These are phyloP conservation scores for Sylvia borin DNA, from an alignment of 2,797 vertebrate genomes.

Conservation along the genomic window DNA sequence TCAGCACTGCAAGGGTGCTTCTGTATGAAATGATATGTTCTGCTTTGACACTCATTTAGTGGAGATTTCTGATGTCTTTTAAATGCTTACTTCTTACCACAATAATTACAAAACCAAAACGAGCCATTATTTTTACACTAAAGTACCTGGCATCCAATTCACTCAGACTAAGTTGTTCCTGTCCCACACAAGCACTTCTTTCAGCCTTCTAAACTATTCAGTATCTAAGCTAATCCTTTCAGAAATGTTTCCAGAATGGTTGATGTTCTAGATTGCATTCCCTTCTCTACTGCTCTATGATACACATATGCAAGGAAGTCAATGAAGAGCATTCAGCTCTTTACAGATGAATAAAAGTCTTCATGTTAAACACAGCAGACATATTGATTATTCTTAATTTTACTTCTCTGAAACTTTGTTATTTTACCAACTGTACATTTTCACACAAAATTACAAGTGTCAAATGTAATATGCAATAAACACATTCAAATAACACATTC, in stretches of 20 bases:
- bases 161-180: neutral
- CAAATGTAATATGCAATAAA: neutral
- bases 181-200: neutral
- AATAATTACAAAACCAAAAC: neutral
- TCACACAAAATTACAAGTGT: neutral
- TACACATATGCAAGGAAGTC: neutral
- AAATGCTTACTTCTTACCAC: neutral
- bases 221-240: neutral
- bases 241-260: neutral
- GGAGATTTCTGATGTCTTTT: neutral
- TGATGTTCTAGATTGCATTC: neutral
- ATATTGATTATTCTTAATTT: conserved; percentile 28
- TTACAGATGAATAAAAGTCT: neutral
- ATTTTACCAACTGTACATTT: neutral
- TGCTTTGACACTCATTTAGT: neutral
- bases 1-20: neutral
- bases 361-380: neutral
- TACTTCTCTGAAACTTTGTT: neutral
- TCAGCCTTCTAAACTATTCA: neutral
- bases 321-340: neutral
- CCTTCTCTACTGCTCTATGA: neutral
- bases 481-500: neutral
- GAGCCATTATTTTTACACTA: neutral
- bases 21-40: neutral
- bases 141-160: neutral